Percentiles rank a stretch among this genome's conserved stretches.
Evolutionary conservation across 1,140 invertebrate genomes (phyloP).

Genomic region (Drosophila watanabei): DNA sequence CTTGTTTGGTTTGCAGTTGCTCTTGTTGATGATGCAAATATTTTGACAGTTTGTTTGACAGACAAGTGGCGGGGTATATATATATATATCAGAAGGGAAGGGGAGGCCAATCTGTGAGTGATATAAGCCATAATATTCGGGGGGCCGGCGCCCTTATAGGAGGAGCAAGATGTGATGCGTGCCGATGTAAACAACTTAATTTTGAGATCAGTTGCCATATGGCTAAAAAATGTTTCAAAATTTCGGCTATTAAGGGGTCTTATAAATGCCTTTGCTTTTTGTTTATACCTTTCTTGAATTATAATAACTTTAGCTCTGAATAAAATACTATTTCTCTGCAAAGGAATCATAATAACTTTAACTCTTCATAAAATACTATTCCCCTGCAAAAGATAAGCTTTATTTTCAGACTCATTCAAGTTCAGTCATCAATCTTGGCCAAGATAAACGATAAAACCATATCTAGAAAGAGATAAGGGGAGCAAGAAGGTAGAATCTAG

Average conservation of each 20-base stretch:
- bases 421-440: slow-evolving; percentile 22
- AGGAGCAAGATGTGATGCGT: background rate
- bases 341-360: background rate
- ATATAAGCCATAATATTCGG: slow-evolving; percentile 14
- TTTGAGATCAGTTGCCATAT: slow-evolving; percentile 5
- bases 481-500: too few relatives aligned
- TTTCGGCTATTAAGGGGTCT: background rate
- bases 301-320: background rate
- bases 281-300: background rate
- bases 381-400: background rate
- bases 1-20: slow-evolving; percentile 39
- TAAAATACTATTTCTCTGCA: background rate
- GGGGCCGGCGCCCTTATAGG: background rate
- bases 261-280: background rate
- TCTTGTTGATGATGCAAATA: slow-evolving; percentile 75
- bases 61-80: slow-evolving; percentile 21
- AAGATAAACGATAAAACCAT: slow-evolving; percentile 27
- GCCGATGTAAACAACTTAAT: slow-evolving; percentile 26
- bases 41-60: slow-evolving; percentile 72
- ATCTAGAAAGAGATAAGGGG: background rate
- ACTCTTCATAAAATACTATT: background rate
- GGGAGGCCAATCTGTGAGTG: slow-evolving; percentile 24
- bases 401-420: slow-evolving; percentile 11
- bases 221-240: slow-evolving; percentile 2
- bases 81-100: background rate